Evolutionary conservation across 1,140 invertebrate species (phyloP).

Genomic region (Drosophila bocqueti): DNA sequence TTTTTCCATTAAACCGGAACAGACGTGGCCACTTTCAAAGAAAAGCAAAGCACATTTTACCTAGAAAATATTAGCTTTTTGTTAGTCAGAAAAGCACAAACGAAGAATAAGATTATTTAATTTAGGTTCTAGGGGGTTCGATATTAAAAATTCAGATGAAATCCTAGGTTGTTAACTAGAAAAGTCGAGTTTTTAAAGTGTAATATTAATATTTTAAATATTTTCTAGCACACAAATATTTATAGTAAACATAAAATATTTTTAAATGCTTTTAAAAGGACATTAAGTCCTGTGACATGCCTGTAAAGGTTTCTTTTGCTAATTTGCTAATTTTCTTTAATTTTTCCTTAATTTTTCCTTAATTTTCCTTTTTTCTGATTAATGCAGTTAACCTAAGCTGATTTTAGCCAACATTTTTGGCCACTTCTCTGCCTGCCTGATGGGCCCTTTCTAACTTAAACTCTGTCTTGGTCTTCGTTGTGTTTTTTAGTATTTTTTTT

Average conservation of each 20-base stretch:
- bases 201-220: no score
- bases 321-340: background rate
- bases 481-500: background rate
- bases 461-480: background rate
- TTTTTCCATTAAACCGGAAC: slow-evolving; percentile 8
- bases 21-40: slow-evolving; percentile 9
- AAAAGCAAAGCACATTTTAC: background rate
- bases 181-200: background rate
- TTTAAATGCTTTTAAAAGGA: background rate
- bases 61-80: background rate
- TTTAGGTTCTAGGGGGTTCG: background rate
- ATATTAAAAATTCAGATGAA: no score
- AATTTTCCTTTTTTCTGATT: background rate
- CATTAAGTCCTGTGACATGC: background rate
- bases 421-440: no score
- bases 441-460: slow-evolving; percentile 14
- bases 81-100: slow-evolving; percentile 1
- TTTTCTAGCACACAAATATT: background rate
- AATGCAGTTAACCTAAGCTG: slow-evolving; percentile 16
- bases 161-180: no score
- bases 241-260: background rate
- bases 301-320: background rate
- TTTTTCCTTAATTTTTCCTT: background rate
- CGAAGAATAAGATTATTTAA: background rate
- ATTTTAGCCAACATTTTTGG: background rate